Evolutionary conservation across 37 sponge, comb jelly and placozoan species (phyloP), one percentile per base, ranked within the genome.

Genomic region (Beroe ovata): DNA sequence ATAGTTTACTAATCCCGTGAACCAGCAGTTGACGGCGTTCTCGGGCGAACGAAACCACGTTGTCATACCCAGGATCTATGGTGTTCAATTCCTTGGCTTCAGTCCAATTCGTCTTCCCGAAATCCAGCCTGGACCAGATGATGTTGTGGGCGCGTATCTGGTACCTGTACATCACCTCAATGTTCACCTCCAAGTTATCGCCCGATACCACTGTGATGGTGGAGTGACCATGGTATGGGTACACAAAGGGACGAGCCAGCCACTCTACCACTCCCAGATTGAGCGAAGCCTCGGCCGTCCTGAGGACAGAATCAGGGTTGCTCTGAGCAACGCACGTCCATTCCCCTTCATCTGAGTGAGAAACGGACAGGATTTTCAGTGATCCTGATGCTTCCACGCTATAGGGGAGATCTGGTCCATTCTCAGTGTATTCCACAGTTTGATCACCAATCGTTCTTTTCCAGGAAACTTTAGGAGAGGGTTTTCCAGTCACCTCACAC

Each of bases 281-380:
- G 26, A 77, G 84, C 4, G 42, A 42, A 3, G 41, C 54, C 21
- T 77, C 84, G 2, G 41, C 23, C 0, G 25, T 37, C 33, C n/a
- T 42, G 54, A 23, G n/a, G 36, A 42, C 54, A 11, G 26, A 11
- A 20, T 77, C 84, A n/a, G 84, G 84, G 4, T 25, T 6, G 28
- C 36, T 32, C 84, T 77, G 36, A 21, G 84, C 84, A 20, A 77
- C 84, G 54, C 84, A 77, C 84, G 84, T 77, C 84, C 84, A 77
- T 19, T 33, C 14, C 3, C 84, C 84, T 25, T 30, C 28, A 54
- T 77, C 84, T n/a, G 42, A n/a, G 25, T 39, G 54, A 16, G 19
- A 21, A 23, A 77, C 84, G 21, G 54, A 42, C 0, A 11, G 8
- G 20, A 77, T 77, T 4, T 23, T 42, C 19, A 77, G 84, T 28